Evolutionary conservation across 2,888 invertebrate species (phyloP).

Genomic region (Romanomermis culicivorax): DNA sequence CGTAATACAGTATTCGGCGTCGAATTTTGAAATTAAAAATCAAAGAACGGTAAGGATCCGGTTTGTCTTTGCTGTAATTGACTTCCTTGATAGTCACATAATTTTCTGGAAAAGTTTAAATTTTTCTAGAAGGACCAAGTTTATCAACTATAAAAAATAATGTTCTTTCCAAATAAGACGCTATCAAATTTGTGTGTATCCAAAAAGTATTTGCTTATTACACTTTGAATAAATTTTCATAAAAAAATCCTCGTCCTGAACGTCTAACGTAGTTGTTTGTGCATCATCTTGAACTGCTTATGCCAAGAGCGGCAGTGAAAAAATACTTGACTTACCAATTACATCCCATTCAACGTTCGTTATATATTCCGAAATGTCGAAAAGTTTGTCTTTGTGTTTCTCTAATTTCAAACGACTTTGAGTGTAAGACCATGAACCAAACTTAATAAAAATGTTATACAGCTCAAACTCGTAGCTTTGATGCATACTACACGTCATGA

Average conservation of each 20-base stretch:
- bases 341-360: conserved; percentile 98
- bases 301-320: not conserved
- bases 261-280: no score
- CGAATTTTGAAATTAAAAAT: conserved; percentile 84
- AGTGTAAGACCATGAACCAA: conserved; percentile 95
- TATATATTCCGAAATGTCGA: conserved; percentile 86
- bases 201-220: no score
- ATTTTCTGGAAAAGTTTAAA: not conserved
- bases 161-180: no score
- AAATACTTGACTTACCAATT: conserved; percentile 20
- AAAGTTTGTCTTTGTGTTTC: conserved; percentile 65
- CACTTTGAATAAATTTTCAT: no score
- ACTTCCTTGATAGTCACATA: not conserved
- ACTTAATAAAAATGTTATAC: no score
- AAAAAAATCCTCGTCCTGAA: no score
- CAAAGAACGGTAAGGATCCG: conserved; percentile 52
- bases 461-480: no score
- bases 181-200: no score
- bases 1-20: conserved; percentile 86
- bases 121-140: not conserved
- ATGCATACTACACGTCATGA: no score
- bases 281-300: no score
- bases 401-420: conserved; percentile 65
- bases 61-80: conserved; percentile 30
- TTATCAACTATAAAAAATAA: not conserved